Percentiles rank a stretch among this genome's conserved stretches.
Conservation (phyloP, 2,113 vertebrate genomes). For the Xenus cinereus region DNA sequence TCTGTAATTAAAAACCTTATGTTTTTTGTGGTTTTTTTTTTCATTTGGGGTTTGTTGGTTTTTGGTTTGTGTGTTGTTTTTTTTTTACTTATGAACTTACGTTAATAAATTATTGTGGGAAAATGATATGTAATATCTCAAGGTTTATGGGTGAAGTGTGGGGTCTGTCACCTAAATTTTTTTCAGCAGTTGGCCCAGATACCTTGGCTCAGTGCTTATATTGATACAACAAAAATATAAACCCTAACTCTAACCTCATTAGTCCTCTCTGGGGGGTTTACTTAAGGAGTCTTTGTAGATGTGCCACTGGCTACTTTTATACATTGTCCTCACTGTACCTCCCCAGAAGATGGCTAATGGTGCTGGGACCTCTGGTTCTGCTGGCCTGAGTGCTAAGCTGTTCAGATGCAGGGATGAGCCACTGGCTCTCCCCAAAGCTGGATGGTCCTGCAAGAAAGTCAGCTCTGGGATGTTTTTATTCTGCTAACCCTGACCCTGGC, state of each 20-base stretch:
- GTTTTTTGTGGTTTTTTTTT: not conserved
- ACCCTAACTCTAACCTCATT: not conserved
- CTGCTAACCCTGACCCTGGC: not conserved
- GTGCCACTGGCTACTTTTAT: not conserved
- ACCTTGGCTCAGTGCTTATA: not conserved
- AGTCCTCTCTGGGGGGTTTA: rapidly evolving
- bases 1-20: not conserved
- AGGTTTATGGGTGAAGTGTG: not conserved
- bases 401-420: not conserved
- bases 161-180: not conserved
- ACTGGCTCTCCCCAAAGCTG: not conserved
- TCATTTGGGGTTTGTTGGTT: not conserved
- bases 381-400: not conserved
- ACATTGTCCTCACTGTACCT: not conserved
- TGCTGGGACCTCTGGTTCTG: not conserved
- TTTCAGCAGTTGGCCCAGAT: not conserved
- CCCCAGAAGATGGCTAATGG: not conserved
- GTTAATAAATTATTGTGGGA: not conserved
- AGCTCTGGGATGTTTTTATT: not conserved
- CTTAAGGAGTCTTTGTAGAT: not conserved
- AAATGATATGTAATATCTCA: not conserved
- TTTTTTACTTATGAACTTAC: not conserved
- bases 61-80: not conserved
- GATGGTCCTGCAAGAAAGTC: not conserved
- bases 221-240: not conserved